Conservation (phyloP, 2,888 invertebrate species). For the Heliconius erato region DNA sequence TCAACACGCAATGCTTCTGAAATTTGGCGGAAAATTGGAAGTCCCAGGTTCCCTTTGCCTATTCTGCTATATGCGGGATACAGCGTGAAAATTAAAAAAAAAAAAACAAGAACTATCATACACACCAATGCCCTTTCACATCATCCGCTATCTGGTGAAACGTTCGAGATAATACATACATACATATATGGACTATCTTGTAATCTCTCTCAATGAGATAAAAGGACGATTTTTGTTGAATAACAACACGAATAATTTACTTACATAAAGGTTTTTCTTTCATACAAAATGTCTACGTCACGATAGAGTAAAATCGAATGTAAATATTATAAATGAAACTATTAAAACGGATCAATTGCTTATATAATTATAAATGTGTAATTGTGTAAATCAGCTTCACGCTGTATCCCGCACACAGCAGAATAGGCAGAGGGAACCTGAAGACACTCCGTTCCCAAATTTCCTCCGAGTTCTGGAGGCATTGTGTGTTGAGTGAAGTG, state of each 20-base stretch:
- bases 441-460: no score
- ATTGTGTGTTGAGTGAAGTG: no score
- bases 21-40: no score
- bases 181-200: slow-evolving; percentile 1
- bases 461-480: no score
- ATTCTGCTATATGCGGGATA: no score
- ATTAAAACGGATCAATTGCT: no score
- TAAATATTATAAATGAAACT: neutral
- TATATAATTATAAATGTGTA: no score
- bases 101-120: neutral
- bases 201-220: slow-evolving; percentile 26
- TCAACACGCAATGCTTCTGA: no score
- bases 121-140: slow-evolving; percentile 15
- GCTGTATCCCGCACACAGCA: no score
- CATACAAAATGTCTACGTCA: neutral
- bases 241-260: neutral
- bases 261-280: slow-evolving; percentile 18
- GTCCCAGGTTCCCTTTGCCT: no score
- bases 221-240: slow-evolving; percentile 6
- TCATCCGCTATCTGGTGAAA: slow-evolving; percentile 11
- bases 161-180: neutral
- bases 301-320: neutral
- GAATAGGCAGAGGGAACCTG: no score
- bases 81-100: neutral
- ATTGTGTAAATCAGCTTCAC: no score